Percentiles rank a stretch among this genome's conserved stretches.
phyloP scores from a whole-genome alignment of 1,140 invertebrate species.

The Archegozetes longisetosus region DNA sequence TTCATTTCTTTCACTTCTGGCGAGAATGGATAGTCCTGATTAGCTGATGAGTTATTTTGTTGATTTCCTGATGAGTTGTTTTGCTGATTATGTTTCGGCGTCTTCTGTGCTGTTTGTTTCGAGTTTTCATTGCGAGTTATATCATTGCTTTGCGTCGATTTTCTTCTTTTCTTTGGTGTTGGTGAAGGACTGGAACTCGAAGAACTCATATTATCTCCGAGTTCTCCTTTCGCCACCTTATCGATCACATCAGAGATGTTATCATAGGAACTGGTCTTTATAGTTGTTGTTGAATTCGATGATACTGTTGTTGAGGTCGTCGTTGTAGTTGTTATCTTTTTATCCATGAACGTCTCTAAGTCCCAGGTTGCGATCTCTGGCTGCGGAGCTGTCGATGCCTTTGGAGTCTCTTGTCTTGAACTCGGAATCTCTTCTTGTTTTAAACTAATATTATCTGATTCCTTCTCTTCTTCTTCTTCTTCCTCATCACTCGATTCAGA shows the following conservation, averaged over 20 bases:
- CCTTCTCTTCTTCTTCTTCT: constrained; percentile 1
- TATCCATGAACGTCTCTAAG: constrained; percentile 11
- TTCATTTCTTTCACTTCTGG: no score
- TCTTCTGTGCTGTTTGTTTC: background rate
- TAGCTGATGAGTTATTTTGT: background rate
- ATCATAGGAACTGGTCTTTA: background rate
- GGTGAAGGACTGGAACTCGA: background rate
- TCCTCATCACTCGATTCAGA: constrained; percentile 6
- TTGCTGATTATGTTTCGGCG: background rate
- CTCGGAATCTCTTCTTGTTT: background rate
- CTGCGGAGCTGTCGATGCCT: background rate
- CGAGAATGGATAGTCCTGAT: background rate
- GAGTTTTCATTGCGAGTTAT: background rate
- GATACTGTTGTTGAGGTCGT: background rate
- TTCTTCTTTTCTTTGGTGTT: background rate
- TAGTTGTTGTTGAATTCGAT: background rate
- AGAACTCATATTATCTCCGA: background rate
- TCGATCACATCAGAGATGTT: constrained; percentile 11
- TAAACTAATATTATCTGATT: background rate
- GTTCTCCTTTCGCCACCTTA: background rate
- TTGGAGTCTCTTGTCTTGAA: constrained; percentile 1
- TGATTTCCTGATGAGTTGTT: background rate
- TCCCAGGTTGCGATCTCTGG: constrained; percentile 7
- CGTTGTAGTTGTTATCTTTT: background rate
- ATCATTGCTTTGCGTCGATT: background rate